phyloP scores from a whole-genome alignment of 1,140 invertebrate species.

The Bombus sibiricus region DNA sequence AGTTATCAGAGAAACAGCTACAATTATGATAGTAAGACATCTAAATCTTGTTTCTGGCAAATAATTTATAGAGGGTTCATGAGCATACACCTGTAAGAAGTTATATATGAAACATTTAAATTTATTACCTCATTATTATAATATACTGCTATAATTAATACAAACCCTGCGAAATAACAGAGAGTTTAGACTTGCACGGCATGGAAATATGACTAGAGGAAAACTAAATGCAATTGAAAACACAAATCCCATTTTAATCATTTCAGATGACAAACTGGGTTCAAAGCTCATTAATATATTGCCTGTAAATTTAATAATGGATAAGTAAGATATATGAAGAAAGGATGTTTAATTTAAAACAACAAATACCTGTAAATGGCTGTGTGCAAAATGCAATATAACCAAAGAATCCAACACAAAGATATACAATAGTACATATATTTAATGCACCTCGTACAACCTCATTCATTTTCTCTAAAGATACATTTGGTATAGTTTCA shows the following conservation, averaged over 20 bases:
- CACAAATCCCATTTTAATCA: constrained; percentile 97
- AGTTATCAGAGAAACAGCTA: constrained; percentile 88
- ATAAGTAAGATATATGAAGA: not conserved
- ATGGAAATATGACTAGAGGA: constrained; percentile 98
- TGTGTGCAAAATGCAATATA: constrained; percentile 95
- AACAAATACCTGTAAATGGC: constrained; percentile 86
- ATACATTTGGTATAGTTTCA: constrained; percentile 93
- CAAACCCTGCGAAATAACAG: constrained; percentile 93
- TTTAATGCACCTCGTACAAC: constrained; percentile 94
- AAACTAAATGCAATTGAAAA: constrained; percentile 97
- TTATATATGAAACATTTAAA: not conserved
- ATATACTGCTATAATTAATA: constrained; percentile 18
- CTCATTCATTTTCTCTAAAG: constrained; percentile 93
- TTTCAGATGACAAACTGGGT: constrained; percentile 90
- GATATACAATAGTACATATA: constrained; percentile 94
- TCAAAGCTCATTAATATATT: constrained; percentile 95
- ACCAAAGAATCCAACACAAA: constrained; percentile 96
- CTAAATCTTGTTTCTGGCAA: constrained; percentile 93
- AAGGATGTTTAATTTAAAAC: not conserved
- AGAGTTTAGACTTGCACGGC: constrained; percentile 95
- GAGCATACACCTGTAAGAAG: constrained; percentile 77
- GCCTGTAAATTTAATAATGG: constrained; percentile 83
- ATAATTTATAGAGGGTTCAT: constrained; percentile 84
- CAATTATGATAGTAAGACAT: constrained; percentile 90
- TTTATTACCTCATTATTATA: not conserved